A percentile compares a stretch with the other conserved stretches of the same genome.
Conservation (phyloP, 2,888 invertebrate genomes). For the Pseudococcus jackbeardsleyi region DNA sequence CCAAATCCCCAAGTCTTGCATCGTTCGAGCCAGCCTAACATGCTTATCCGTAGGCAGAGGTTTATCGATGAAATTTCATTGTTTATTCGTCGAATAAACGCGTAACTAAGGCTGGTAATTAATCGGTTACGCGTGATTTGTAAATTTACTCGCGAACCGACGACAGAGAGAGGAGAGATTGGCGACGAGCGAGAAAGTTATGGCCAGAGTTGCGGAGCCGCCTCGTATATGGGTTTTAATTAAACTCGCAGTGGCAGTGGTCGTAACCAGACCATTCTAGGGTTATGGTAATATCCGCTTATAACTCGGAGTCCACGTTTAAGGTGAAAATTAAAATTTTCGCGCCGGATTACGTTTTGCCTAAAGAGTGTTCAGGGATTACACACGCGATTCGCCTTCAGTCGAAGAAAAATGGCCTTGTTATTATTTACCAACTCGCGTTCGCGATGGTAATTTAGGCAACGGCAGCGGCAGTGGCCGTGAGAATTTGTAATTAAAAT, state of each 20-base stretch:
- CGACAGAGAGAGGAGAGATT: not conserved
- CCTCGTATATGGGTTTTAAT: not conserved
- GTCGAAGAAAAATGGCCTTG: slow-evolving; percentile 19
- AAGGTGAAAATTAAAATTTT: slow-evolving; percentile 6
- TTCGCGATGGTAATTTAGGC: not conserved
- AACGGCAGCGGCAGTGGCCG: not conserved
- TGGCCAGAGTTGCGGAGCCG: not conserved
- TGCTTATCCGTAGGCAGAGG: not conserved
- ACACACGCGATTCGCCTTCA: not conserved
- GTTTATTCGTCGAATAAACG: not conserved
- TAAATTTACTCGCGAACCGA: not conserved
- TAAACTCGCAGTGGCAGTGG: not conserved
- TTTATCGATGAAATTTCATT: not conserved
- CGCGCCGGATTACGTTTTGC: not conserved
- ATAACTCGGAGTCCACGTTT: not conserved
- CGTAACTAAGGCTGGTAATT: not conserved
- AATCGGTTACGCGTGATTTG: slow-evolving; percentile 32
- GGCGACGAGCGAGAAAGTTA: not conserved
- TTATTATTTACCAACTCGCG: slow-evolving; percentile 15
- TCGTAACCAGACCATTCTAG: not conserved
- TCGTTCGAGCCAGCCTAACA: too few species aligned
- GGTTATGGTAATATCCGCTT: not conserved
- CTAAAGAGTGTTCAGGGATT: not conserved
- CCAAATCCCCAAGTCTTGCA: not conserved
- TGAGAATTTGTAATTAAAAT: slow-evolving; percentile 25